Evolutionary conservation across 1,140 invertebrate genomes (phyloP), one percentile per base, ranked within the genome.

Genomic region (Musca vetustissima): DNA sequence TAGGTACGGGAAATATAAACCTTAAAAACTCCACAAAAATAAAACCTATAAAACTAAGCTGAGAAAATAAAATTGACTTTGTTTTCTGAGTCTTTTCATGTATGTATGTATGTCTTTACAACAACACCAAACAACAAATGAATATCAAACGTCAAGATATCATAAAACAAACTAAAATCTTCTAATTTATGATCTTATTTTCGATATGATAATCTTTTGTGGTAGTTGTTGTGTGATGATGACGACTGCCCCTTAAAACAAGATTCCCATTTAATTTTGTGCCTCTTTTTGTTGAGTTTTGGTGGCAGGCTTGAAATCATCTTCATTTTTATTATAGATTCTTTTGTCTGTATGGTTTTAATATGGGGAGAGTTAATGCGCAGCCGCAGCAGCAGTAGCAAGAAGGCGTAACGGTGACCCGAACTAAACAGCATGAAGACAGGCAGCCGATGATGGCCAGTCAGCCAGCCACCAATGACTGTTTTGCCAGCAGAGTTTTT

Each of bases 391-490:
- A 28, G 55, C 57, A 43, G 57, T 61, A 61, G 57, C 57, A 61
- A 61, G 57, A 61, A 61, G 57, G 57, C 57, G 57, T 61, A 61
- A 61, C 57, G 57, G 57, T 61, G 57, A 61, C 57, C 57, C 17
- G 36, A 61, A 61, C 57, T 61, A 36, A 61, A 61, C 57, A 61
- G 57, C 57, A 61, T 61, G 57, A 61, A 61, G 57, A 61, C 57
- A 61, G 57, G 57, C 57, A 61, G 57, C 25, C 13, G 28, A 21
- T 13, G 55, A 28, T 17, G 32, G 28, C 57, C 19, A 22, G 48
- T n/a, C 48, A 6, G 15, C 15, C 48, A 19, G 49, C 17, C 49
- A 9, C 9, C 17, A 22, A 19, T 52, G 21, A 22, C 19, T 52
- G 49, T 9, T 22, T 52, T 2, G 17, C 21, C 49, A 19, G 17